Evolutionary conservation across 2,797 vertebrate species (phyloP), one percentile per base, ranked within the genome.

Genomic region (Chaunax sp.): DNA sequence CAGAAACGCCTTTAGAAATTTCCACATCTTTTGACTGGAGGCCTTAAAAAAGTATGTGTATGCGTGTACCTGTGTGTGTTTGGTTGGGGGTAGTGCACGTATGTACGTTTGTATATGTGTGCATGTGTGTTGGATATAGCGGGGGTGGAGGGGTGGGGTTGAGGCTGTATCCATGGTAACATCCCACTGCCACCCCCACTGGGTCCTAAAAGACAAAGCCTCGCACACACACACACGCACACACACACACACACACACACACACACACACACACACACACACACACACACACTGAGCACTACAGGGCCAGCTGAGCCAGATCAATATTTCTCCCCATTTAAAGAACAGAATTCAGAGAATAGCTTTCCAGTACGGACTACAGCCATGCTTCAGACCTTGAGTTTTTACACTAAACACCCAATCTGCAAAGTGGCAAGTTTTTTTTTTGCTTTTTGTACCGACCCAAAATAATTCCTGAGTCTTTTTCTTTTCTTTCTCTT

Each of bases 301-400:
- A 83, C 80, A 94, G 94, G 94, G 94, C 95, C 95, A 95, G 95
- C 95, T 97, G 95, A 96, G 96, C 95, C 96, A 95, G 96, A 98
- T 98, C 97, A 96, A 98, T 98, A 98, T 94, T 95, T 94, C 95
- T 96, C 94, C 95, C 95, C 96, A 98, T 98, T 97, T 97, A 97
- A 95, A 97, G 96, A 98, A 96, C 95, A 96, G 96, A 97, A 96
- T 96, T 96, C 95, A 96, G 95, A 96, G 96, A 96, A 96, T 95
- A 94, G 95, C 94, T 95, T 95, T 96, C 95, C 95, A 96, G 95
- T 93, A 91, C 92, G 94, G 93, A 92, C 91, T 94, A 92, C 93
- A 95, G 93, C 93, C 93, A 89, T 76, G 87, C 69, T 85, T 82
- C 70, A 87, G 80, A 89, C 90, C 90, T 89, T 87, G 85, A 64